Conservation (phyloP, 2,797 vertebrate genomes). For the Cercopithecus hamlyni region DNA sequence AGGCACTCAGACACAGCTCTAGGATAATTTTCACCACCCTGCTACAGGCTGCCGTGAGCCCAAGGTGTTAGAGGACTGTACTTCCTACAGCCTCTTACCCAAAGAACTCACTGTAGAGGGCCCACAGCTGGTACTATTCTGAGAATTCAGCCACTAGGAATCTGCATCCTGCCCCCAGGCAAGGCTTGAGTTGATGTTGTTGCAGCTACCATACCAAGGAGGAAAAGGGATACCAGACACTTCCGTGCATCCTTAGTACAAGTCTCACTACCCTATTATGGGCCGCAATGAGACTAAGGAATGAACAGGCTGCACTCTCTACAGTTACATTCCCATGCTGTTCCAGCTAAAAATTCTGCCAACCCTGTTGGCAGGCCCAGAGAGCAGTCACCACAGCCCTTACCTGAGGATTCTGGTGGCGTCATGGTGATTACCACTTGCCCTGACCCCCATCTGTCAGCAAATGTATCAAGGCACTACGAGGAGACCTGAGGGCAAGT, state of each 20-base stretch:
- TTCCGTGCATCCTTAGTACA: neutral
- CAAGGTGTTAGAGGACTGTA: neutral
- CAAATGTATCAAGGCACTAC: neutral
- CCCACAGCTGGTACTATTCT: neutral
- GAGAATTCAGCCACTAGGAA: neutral
- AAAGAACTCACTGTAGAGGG: neutral
- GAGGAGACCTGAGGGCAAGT: neutral
- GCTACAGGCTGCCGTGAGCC: neutral
- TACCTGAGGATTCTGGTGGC: neutral
- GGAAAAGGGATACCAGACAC: neutral
- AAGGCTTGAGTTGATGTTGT: neutral
- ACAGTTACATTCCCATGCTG: neutral
- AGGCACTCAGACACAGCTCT: neutral
- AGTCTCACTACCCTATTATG: neutral
- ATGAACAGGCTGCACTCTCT: neutral
- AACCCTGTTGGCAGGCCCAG: neutral
- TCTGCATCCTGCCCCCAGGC: neutral
- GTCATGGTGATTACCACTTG: neutral
- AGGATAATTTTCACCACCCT: neutral
- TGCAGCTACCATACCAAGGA: neutral
- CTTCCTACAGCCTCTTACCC: neutral
- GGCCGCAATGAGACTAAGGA: neutral
- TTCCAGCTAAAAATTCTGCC: neutral
- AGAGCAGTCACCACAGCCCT: neutral
- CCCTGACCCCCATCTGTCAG: neutral